A percentile compares a stretch with the other conserved stretches of the same genome.
Conservation (phyloP, 1,140 invertebrate species). For the Eciton burchellii region DNA sequence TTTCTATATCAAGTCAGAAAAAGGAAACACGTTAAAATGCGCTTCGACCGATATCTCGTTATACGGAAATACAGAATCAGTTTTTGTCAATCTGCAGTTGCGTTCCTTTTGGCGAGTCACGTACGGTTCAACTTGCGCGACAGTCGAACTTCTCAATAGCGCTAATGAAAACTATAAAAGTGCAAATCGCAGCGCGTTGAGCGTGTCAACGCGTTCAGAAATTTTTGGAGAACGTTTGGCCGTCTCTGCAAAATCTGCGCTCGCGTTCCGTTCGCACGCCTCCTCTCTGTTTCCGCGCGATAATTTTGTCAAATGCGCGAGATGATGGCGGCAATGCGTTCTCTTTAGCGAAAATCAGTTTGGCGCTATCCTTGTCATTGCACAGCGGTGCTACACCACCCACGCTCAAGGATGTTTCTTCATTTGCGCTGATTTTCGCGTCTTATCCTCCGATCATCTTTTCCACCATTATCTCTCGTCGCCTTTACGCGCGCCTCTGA, state of each 20-base stretch:
- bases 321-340: not conserved
- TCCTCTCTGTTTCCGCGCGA: not conserved
- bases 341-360: not conserved
- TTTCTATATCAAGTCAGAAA: not conserved
- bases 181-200: not conserved
- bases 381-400: not conserved
- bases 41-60: not conserved
- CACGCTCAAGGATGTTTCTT: conserved; percentile 13
- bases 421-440: conserved; percentile 31
- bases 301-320: not conserved
- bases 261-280: not conserved
- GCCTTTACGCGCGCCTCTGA: not conserved
- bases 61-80: not conserved
- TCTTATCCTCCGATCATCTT: not conserved
- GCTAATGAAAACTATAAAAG: not conserved
- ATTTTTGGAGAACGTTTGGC: not conserved
- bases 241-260: not conserved
- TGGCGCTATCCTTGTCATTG: not conserved
- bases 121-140: not conserved
- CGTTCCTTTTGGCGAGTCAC: not conserved
- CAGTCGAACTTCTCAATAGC: conserved; percentile 10
- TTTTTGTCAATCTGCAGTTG: conserved; percentile 8
- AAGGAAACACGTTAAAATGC: not conserved
- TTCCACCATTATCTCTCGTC: conserved; percentile 22
- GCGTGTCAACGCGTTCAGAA: not conserved